Conservation (phyloP, 2,113 vertebrate species). For the Puntigrus tetrazona region DNA sequence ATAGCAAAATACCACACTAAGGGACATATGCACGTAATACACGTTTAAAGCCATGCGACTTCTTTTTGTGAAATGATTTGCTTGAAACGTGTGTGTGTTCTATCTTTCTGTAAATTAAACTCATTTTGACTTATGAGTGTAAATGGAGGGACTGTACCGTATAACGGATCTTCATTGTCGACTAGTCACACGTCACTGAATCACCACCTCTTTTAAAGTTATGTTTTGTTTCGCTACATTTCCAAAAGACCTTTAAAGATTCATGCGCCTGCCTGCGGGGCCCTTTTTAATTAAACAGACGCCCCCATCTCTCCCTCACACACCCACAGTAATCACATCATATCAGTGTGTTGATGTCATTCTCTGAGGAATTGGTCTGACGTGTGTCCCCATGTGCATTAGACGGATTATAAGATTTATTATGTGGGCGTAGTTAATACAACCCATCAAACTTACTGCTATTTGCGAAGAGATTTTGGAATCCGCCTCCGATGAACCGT, state of each 20-base stretch:
- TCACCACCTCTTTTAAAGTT: background rate
- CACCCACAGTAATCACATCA: constrained; percentile 19
- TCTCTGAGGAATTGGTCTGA: constrained; percentile 14
- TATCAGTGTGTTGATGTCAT: constrained; percentile 38
- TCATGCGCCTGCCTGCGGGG: constrained; percentile 6
- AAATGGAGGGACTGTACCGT: background rate
- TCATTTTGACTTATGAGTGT: background rate
- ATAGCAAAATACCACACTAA: no score
- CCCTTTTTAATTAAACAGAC: constrained; percentile 28
- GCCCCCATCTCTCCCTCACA: background rate
- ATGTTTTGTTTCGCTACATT: background rate
- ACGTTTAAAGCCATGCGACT: no score
- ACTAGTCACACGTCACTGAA: background rate
- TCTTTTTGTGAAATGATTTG: no score
- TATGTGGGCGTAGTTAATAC: constrained; percentile 40
- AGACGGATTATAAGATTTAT: background rate
- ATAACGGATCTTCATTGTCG: background rate
- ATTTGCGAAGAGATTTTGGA: constrained; percentile 85
- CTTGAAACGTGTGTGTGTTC: background rate
- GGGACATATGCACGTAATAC: no score
- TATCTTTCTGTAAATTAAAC: background rate
- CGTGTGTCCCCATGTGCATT: constrained; percentile 13
- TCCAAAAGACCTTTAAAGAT: constrained; percentile 1
- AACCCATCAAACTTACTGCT: constrained; percentile 78
- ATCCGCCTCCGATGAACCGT: constrained; percentile 71